Percentiles rank a stretch among this genome's conserved stretches.
Evolutionary conservation across 2,797 vertebrate species (phyloP).

Genomic region (Brachyalestes nurse): DNA sequence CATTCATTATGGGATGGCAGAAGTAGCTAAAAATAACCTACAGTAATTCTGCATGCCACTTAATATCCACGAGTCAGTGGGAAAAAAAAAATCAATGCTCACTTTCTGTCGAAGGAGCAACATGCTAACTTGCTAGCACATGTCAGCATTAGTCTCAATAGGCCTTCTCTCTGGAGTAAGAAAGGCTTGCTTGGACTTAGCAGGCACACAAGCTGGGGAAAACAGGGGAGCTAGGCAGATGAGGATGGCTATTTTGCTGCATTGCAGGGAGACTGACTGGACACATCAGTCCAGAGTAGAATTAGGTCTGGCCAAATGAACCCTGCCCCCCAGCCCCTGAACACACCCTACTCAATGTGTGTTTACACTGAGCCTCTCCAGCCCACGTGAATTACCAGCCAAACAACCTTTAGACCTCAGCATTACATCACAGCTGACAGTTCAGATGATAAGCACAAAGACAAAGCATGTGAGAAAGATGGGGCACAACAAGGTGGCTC

Average conservation of each 20-base stretch:
- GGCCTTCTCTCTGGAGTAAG: not conserved
- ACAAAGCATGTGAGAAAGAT: slow-evolving; percentile 54
- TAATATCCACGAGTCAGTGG: slow-evolving; percentile 31
- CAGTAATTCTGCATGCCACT: slow-evolving; percentile 30
- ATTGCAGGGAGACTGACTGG: slow-evolving; percentile 67
- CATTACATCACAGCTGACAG: slow-evolving; percentile 59
- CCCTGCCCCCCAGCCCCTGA: slow-evolving; percentile 52
- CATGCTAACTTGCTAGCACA: slow-evolving; percentile 16
- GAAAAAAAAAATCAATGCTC: slow-evolving; percentile 30
- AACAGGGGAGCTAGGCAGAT: slow-evolving; percentile 60
- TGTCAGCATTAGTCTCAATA: slow-evolving; percentile 34
- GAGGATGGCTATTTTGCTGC: slow-evolving; percentile 64
- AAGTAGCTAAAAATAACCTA: slow-evolving; percentile 47
- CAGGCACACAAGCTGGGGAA: not conserved
- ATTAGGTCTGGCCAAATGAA: slow-evolving; percentile 49
- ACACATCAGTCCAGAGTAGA: slow-evolving; percentile 61
- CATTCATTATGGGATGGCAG: slow-evolving; percentile 51
- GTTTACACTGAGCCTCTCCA: slow-evolving; percentile 68
- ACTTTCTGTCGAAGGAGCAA: slow-evolving; percentile 25
- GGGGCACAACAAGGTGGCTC: slow-evolving; percentile 9
- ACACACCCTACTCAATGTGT: slow-evolving; percentile 72
- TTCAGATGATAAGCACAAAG: slow-evolving; percentile 47
- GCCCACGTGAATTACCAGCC: slow-evolving; percentile 53
- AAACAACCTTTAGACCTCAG: slow-evolving; percentile 61
- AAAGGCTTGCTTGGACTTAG: not conserved